These are phyloP conservation scores for Aleiodes testaceus DNA, from an alignment of 2,888 invertebrate genomes.

Conservation along the genomic window DNA sequence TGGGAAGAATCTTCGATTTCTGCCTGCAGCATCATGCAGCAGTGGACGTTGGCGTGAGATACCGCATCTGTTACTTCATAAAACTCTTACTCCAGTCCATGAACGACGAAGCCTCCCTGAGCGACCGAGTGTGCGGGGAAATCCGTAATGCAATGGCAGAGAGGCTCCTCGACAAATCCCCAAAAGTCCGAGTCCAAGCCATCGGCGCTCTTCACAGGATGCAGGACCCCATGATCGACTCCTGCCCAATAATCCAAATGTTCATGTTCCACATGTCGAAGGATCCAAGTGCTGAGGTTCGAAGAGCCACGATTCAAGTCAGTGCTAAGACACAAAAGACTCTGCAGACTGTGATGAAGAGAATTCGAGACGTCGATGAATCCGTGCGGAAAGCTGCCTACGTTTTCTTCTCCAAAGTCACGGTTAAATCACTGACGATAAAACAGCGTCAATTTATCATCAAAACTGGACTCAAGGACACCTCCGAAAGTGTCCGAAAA, in stretches of 20 bases:
- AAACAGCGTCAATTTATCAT: slow-evolving; percentile 78
- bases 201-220: slow-evolving; percentile 85
- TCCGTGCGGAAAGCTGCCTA: slow-evolving; percentile 80
- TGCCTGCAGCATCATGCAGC: slow-evolving; percentile 76
- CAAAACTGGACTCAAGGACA: slow-evolving; percentile 79
- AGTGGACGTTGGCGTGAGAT: slow-evolving; percentile 77
- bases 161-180: slow-evolving; percentile 81
- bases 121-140: slow-evolving; percentile 83
- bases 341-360: slow-evolving; percentile 80
- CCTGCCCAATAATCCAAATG: slow-evolving; percentile 84
- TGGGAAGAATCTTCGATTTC: slow-evolving; percentile 78
- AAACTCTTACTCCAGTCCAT: slow-evolving; percentile 83
- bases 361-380: slow-evolving; percentile 85
- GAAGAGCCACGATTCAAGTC: slow-evolving; percentile 81
- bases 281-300: slow-evolving; percentile 86
- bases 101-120: slow-evolving; percentile 84
- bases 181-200: slow-evolving; percentile 86
- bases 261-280: slow-evolving; percentile 82
- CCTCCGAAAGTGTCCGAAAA: slow-evolving; percentile 74
- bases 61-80: slow-evolving; percentile 85
- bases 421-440: slow-evolving; percentile 77
- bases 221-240: slow-evolving; percentile 84
- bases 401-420: slow-evolving; percentile 74
- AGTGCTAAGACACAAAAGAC: slow-evolving; percentile 84
- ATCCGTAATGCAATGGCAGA: slow-evolving; percentile 82